phyloP scores from a whole-genome alignment of 2,797 vertebrate genomes.

The Cossypha heuglini region DNA sequence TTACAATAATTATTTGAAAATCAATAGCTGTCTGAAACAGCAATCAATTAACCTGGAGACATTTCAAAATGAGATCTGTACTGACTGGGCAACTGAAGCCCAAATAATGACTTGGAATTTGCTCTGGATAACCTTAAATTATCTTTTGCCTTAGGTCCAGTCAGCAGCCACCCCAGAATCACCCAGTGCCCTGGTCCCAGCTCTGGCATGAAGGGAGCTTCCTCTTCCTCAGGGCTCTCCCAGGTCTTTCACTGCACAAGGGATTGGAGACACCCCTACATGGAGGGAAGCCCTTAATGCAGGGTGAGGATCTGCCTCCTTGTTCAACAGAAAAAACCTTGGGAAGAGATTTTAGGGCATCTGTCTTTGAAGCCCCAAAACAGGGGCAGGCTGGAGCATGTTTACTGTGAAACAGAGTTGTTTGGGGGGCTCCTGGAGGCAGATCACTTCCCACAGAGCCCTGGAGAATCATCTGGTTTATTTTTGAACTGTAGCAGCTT shows the following conservation, averaged over 20 bases:
- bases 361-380: background rate
- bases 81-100: background rate
- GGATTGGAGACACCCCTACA: background rate
- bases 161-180: background rate
- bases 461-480: background rate
- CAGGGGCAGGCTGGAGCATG: background rate
- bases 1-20: slow-evolving; percentile 40
- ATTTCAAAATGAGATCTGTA: background rate
- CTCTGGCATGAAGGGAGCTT: background rate
- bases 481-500: background rate
- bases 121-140: background rate
- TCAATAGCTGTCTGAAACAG: slow-evolving; percentile 27
- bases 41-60: background rate
- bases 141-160: background rate
- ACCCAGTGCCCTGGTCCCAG: background rate
- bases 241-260: background rate
- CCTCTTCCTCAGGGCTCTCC: background rate
- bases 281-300: background rate
- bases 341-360: background rate
- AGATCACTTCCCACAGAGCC: background rate
- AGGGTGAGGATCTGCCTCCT: background rate
- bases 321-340: background rate
- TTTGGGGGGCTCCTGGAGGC: background rate
- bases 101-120: background rate
- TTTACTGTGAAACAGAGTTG: background rate